Conservation (phyloP, 2,113 vertebrate genomes). For the Barbus barbus region DNA sequence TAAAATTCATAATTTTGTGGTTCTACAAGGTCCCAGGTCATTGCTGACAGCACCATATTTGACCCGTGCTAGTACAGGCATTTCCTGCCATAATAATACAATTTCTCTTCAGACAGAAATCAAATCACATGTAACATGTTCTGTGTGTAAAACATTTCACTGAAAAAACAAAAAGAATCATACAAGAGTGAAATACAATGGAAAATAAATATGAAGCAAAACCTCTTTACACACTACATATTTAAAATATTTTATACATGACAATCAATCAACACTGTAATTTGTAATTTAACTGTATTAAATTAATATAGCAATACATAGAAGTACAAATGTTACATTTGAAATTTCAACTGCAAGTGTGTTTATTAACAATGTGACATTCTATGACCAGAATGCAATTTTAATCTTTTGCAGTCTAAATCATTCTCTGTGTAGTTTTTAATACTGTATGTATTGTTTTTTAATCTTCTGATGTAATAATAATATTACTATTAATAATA, state of each 20-base stretch:
- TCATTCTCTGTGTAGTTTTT: too few species aligned
- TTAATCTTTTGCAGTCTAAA: too few species aligned
- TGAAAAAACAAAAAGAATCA: background rate
- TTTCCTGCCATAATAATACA: slow-evolving; percentile 32
- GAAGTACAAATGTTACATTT: background rate
- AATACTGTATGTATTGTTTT: too few species aligned
- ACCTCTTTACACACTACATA: too few species aligned
- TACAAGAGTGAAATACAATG: background rate
- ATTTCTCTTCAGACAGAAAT: slow-evolving; percentile 26
- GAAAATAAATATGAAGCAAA: background rate
- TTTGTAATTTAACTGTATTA: background rate
- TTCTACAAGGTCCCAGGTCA: slow-evolving; percentile 25
- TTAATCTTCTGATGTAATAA: background rate
- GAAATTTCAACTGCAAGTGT: background rate
- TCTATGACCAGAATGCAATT: too few species aligned
- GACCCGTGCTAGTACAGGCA: slow-evolving; percentile 34
- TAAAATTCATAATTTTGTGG: slow-evolving; percentile 43
- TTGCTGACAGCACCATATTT: slow-evolving; percentile 20
- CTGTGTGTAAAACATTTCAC: slow-evolving; percentile 6
- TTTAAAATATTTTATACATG: too few species aligned
- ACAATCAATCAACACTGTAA: background rate
- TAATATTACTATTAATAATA: too few species aligned
- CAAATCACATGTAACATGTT: slow-evolving; percentile 39
- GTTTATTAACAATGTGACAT: background rate
- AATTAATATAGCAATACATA: background rate